phyloP scores from a whole-genome alignment of 1,140 invertebrate genomes.

The Ooceraea biroi region DNA sequence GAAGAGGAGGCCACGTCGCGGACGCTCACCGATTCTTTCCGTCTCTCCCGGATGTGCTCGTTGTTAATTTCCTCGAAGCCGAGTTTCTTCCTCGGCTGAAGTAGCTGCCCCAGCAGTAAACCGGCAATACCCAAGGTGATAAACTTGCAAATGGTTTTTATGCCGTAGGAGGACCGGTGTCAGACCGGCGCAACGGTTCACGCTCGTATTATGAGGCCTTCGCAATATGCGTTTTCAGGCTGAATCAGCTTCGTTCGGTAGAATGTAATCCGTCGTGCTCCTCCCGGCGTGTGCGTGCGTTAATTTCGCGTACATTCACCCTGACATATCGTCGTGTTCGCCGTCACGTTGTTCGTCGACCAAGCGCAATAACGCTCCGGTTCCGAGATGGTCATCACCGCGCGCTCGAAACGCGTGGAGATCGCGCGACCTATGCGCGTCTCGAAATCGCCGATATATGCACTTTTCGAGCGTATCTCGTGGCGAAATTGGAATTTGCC shows the following conservation, averaged over 20 bases:
- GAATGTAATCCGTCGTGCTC: conserved; percentile 67
- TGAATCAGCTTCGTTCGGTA: conserved; percentile 65
- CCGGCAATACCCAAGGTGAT: too few relatives aligned
- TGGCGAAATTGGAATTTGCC: conserved; percentile 28
- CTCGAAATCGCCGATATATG: neutral
- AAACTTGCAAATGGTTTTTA: too few relatives aligned
- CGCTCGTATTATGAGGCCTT: too few relatives aligned
- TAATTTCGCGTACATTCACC: too few relatives aligned
- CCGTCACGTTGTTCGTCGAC: too few relatives aligned
- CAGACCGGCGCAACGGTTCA: too few relatives aligned
- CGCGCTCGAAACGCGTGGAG: conserved; percentile 9
- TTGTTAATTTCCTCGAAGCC: neutral
- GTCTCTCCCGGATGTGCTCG: neutral
- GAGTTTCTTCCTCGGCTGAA: neutral
- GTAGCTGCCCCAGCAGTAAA: too few relatives aligned
- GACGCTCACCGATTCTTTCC: neutral
- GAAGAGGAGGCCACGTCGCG: neutral
- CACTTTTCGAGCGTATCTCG: conserved; percentile 14
- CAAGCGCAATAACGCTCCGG: conserved; percentile 40
- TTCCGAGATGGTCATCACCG: conserved; percentile 17
- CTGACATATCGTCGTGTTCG: too few relatives aligned
- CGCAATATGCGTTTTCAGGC: conserved; percentile 71
- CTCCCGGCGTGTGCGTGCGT: conserved; percentile 8
- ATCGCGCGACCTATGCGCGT: neutral
- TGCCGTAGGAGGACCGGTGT: too few relatives aligned